Conservation (phyloP, 2,888 invertebrate species). For the Diploptera punctata region DNA sequence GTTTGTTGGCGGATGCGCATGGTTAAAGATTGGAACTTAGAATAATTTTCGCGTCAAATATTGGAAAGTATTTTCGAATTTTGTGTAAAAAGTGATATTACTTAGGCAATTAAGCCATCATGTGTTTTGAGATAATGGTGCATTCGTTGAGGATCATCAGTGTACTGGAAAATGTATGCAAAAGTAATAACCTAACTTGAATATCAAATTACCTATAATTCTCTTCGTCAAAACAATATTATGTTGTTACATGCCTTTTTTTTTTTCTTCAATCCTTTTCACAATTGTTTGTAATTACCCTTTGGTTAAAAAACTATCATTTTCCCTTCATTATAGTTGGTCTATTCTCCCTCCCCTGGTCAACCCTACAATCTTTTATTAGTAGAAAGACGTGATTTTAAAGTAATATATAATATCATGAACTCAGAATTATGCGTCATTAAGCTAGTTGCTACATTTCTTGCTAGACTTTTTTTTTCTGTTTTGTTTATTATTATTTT, state of each 20-base stretch:
- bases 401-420: constrained; percentile 37
- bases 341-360: constrained; percentile 1
- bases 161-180: not conserved
- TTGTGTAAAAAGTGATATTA: too few relatives aligned
- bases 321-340: constrained; percentile 26
- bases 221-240: not conserved
- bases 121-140: too few relatives aligned
- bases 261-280: constrained; percentile 15
- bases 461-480: constrained; percentile 26
- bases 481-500: constrained; percentile 23
- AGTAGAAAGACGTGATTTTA: constrained; percentile 35
- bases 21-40: too few relatives aligned
- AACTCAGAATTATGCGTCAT: constrained; percentile 39
- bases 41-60: too few relatives aligned
- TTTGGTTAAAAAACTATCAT: constrained; percentile 10
- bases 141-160: too few relatives aligned
- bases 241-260: not conserved
- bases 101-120: too few relatives aligned
- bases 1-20: too few relatives aligned
- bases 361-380: constrained; percentile 34
- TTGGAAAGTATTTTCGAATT: too few relatives aligned
- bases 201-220: not conserved
- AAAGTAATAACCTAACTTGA: not conserved
- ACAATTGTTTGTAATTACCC: constrained; percentile 29
- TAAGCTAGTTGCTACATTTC: constrained; percentile 39